phyloP scores from a whole-genome alignment of 2,113 vertebrate species.

The Eulacestoma nigropectus region DNA sequence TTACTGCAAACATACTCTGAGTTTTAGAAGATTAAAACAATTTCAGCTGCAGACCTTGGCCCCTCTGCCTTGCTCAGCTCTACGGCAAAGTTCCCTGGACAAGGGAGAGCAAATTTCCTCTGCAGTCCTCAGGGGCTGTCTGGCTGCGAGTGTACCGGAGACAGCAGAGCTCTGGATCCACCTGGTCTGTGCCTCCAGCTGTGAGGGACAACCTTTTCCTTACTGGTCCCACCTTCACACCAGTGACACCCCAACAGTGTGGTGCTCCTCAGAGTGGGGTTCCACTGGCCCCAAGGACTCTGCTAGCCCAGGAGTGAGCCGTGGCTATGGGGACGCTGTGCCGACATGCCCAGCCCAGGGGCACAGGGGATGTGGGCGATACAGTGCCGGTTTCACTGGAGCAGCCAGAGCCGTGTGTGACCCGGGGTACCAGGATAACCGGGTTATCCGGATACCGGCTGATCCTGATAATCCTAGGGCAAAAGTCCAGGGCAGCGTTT shows the following conservation, averaged over 20 bases:
- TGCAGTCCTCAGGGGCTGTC: background rate
- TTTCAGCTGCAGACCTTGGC: background rate
- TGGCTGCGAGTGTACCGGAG: fast-evolving
- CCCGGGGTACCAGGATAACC: background rate
- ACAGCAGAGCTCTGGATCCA: background rate
- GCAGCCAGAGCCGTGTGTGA: fast-evolving
- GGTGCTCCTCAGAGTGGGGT: fast-evolving
- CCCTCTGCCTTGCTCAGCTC: background rate
- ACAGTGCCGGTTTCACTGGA: fast-evolving
- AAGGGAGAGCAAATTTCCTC: background rate
- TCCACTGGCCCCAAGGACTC: fast-evolving
- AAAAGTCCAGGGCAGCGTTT: background rate
- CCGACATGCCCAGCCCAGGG: background rate
- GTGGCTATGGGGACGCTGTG: fast-evolving
- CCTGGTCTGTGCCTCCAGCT: background rate
- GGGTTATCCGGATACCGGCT: background rate
- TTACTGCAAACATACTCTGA: background rate
- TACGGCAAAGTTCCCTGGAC: background rate
- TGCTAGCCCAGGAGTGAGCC: fast-evolving
- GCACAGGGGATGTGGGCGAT: fast-evolving
- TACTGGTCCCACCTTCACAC: background rate
- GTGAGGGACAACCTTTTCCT: background rate
- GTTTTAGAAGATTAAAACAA: background rate
- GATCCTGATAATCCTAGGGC: background rate
- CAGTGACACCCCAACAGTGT: fast-evolving